A percentile compares a stretch with the other conserved stretches of the same genome.
phyloP scores from a whole-genome alignment of 1,140 invertebrate species.

The Druon quercuslanigerum region DNA sequence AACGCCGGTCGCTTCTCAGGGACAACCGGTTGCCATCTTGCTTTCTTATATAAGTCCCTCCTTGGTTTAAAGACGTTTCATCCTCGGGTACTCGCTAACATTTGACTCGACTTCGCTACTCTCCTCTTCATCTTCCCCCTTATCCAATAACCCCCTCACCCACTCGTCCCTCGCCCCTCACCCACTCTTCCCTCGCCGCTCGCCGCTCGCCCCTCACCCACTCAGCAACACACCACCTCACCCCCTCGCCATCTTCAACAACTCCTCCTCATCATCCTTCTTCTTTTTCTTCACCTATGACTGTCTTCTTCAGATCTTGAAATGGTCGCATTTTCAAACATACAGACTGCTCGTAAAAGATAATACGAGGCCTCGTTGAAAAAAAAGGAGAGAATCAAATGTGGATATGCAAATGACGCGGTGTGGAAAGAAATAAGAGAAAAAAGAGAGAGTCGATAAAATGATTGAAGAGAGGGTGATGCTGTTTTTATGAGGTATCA shows the following conservation, averaged over 20 bases:
- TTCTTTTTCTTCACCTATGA: not conserved
- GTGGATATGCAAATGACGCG: not conserved
- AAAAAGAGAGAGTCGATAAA: not conserved
- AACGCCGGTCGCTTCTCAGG: slow-evolving; percentile 71
- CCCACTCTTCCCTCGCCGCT: slow-evolving; percentile 36
- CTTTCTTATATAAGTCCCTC: slow-evolving; percentile 75
- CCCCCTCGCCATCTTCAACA: slow-evolving; percentile 41
- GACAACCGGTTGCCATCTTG: slow-evolving; percentile 75
- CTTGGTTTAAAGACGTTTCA: slow-evolving; percentile 68
- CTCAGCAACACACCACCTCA: slow-evolving; percentile 25
- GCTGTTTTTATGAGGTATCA: no score
- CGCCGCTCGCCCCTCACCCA: not conserved
- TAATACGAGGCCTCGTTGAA: not conserved
- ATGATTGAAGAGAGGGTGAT: not conserved
- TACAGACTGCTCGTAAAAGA: slow-evolving; percentile 15
- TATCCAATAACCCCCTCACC: slow-evolving; percentile 10
- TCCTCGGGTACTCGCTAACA: slow-evolving; percentile 49
- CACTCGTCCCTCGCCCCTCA: slow-evolving; percentile 32
- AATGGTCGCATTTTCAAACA: slow-evolving; percentile 23
- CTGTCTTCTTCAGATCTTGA: slow-evolving; percentile 2
- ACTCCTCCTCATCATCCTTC: slow-evolving; percentile 2
- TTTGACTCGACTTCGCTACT: slow-evolving; percentile 41
- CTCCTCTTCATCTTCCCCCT: slow-evolving; percentile 33
- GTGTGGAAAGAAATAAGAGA: not conserved
- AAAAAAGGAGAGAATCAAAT: no score